Percentiles rank a stretch among this genome's conserved stretches.
These are phyloP conservation scores for Ephestia elutella DNA, from an alignment of 1,140 invertebrate species.

Conservation along the genomic window DNA sequence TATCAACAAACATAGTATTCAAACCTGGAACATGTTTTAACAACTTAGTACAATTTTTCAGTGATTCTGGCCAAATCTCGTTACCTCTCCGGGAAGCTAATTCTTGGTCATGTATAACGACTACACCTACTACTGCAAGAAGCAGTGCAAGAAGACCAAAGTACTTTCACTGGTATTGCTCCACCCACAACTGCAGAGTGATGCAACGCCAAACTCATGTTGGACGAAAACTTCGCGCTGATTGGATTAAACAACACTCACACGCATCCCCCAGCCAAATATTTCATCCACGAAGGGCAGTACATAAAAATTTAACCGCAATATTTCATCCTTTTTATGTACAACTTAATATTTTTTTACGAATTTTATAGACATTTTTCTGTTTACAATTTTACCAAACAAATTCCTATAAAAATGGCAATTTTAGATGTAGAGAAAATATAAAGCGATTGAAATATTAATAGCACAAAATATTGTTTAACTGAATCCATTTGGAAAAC, in stretches of 20 bases:
- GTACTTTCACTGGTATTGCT: conserved; percentile 51
- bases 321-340: neutral
- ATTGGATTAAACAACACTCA: conserved; percentile 33
- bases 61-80: conserved; percentile 47
- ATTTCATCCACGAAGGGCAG: conserved; percentile 40
- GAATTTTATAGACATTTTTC: neutral
- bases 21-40: no score
- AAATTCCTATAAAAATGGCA: no score
- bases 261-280: conserved; percentile 45
- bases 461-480: no score
- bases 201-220: conserved; percentile 47
- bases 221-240: conserved; percentile 41
- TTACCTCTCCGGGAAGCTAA: conserved; percentile 44
- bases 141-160: conserved; percentile 38
- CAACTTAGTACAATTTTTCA: conserved; percentile 25
- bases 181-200: conserved; percentile 54
- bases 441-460: no score
- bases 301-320: conserved; percentile 34
- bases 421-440: neutral
- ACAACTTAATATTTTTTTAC: no score
- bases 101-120: conserved; percentile 45
- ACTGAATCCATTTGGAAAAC: no score
- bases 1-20: no score
- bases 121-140: conserved; percentile 58
- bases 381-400: no score